These are phyloP conservation scores for Pseudococcus longispinus DNA, from an alignment of 2,888 invertebrate genomes.

Conservation along the genomic window DNA sequence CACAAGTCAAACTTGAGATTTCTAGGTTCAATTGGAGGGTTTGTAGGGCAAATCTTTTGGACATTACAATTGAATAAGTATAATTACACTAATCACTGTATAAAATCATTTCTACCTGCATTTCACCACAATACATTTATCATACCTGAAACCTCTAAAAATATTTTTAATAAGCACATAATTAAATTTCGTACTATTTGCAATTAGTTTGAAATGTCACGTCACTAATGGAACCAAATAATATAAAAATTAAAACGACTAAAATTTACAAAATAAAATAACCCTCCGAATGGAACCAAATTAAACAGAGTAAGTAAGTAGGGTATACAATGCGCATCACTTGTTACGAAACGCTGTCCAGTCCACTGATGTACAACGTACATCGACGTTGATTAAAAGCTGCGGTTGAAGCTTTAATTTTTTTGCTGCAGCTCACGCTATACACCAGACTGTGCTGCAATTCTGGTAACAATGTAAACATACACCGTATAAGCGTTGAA, in stretches of 20 bases:
- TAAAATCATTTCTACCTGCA: too few species aligned
- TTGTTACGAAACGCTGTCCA: neutral
- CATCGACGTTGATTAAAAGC: slow-evolving; percentile 28
- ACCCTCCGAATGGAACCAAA: neutral
- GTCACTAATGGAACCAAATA: neutral
- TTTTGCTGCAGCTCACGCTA: neutral
- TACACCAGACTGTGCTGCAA: neutral
- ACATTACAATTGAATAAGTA: too few species aligned
- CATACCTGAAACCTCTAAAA: too few species aligned
- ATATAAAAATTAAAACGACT: neutral
- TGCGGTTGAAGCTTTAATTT: slow-evolving; percentile 18
- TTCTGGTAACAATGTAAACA: slow-evolving; percentile 1
- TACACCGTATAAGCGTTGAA: neutral
- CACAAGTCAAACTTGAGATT: too few species aligned
- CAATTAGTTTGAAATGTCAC: neutral
- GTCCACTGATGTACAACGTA: neutral
- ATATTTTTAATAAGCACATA: too few species aligned
- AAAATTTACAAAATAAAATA: neutral
- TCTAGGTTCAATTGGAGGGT: too few species aligned
- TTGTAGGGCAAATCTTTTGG: too few species aligned
- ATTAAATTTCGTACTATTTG: too few species aligned
- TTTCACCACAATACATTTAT: too few species aligned
- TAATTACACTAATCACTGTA: too few species aligned
- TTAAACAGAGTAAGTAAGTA: neutral
- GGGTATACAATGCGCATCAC: neutral